Conservation (phyloP, 2,888 invertebrate genomes). For the Cynaeus angustus region DNA sequence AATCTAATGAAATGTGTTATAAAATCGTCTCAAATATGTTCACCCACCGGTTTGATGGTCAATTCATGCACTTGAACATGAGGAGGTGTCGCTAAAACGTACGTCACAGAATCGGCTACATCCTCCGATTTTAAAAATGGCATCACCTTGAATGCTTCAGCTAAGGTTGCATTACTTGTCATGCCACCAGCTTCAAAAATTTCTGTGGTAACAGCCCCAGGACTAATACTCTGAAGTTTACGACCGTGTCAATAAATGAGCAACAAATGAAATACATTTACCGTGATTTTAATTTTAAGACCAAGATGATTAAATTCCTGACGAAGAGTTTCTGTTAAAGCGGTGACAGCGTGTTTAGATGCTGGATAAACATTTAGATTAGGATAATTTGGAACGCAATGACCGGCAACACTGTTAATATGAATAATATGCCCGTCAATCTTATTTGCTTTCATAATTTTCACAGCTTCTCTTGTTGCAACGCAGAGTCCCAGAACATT, state of each 20-base stretch:
- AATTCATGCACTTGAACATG: slow-evolving; percentile 53
- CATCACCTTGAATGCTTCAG: slow-evolving; percentile 23
- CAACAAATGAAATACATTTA: slow-evolving; percentile 10
- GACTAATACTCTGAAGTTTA: slow-evolving; percentile 51
- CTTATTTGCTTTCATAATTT: slow-evolving; percentile 58
- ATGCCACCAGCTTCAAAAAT: slow-evolving; percentile 33
- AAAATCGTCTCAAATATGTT: slow-evolving; percentile 36
- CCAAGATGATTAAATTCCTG: slow-evolving; percentile 49
- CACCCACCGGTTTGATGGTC: slow-evolving; percentile 53
- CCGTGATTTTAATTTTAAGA: slow-evolving; percentile 50
- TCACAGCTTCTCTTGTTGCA: slow-evolving; percentile 60
- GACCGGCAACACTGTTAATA: slow-evolving; percentile 63
- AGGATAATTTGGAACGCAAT: slow-evolving; percentile 56
- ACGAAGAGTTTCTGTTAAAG: slow-evolving; percentile 52
- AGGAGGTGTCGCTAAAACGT: slow-evolving; percentile 45
- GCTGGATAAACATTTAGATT: slow-evolving; percentile 53
- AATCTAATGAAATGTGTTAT: no score
- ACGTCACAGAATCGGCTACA: slow-evolving; percentile 45
- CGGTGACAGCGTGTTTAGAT: slow-evolving; percentile 55
- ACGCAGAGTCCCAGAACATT: slow-evolving; percentile 56
- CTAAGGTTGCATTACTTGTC: slow-evolving; percentile 38
- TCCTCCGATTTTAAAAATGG: slow-evolving; percentile 45
- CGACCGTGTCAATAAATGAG: no score
- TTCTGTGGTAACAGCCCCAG: slow-evolving; percentile 46
- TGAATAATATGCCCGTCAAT: slow-evolving; percentile 63